These are phyloP conservation scores for Bovichtus variegatus DNA, from an alignment of 2,797 vertebrate species.

Conservation along the genomic window DNA sequence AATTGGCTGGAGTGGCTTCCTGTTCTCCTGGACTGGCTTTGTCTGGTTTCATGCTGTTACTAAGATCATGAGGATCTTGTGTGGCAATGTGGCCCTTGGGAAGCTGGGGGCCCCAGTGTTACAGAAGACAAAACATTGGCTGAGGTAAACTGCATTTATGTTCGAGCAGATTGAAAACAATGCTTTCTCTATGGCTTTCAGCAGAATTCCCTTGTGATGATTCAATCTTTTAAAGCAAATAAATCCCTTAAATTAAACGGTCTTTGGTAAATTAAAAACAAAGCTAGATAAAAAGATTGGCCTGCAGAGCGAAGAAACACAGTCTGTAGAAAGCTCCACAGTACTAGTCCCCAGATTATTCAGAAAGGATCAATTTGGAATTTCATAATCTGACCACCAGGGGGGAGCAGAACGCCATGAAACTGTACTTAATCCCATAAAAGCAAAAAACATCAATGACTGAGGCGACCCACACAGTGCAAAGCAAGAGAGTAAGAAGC, in stretches of 20 bases:
- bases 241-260: constrained; percentile 12
- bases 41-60: constrained; percentile 22
- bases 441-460: constrained; percentile 40
- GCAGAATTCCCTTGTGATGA: constrained; percentile 22
- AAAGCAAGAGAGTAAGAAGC: constrained; percentile 49
- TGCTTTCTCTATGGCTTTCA: constrained; percentile 67
- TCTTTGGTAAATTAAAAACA: constrained; percentile 66
- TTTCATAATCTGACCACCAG: constrained; percentile 64
- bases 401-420: constrained; percentile 63
- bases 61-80: constrained; percentile 26
- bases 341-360: neutral
- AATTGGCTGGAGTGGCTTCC: constrained; percentile 45
- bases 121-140: constrained; percentile 47
- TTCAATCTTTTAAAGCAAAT: constrained; percentile 21
- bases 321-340: constrained; percentile 2
- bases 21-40: constrained; percentile 20
- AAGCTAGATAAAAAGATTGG: constrained; percentile 37
- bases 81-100: constrained; percentile 3
- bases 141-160: constrained; percentile 71
- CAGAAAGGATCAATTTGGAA: constrained; percentile 11
- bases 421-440: constrained; percentile 38
- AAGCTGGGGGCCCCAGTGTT: neutral
- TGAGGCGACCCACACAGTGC: constrained; percentile 43
- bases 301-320: constrained; percentile 47
- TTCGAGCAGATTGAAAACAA: constrained; percentile 41